phyloP scores from a whole-genome alignment of 2,888 invertebrate genomes.

The Campoplex nolae region DNA sequence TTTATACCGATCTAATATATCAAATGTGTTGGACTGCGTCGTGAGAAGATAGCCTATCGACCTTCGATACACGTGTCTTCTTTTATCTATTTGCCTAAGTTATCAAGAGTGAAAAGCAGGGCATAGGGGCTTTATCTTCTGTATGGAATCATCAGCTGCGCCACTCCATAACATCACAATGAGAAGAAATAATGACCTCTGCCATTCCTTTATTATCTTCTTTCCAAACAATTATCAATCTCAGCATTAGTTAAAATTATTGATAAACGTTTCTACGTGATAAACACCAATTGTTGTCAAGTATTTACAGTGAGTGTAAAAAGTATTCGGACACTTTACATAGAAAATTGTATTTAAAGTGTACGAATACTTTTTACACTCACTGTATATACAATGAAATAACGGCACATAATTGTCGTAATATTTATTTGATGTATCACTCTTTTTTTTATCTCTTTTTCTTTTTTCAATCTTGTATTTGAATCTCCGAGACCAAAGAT shows the following conservation, averaged over 20 bases:
- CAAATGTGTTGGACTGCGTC: background rate
- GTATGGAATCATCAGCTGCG: background rate
- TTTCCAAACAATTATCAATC: background rate
- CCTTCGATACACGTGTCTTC: background rate
- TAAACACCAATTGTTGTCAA: background rate
- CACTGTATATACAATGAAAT: background rate
- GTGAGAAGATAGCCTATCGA: constrained; percentile 5
- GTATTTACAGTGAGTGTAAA: no score
- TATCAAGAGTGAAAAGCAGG: background rate
- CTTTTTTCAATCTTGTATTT: no score
- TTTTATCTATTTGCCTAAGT: background rate
- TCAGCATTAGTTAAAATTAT: background rate
- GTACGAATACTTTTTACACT: no score
- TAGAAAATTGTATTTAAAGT: no score
- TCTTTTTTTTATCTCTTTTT: background rate
- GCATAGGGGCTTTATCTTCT: background rate
- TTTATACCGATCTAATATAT: background rate
- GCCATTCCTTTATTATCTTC: background rate
- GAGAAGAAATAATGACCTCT: background rate
- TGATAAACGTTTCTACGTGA: background rate
- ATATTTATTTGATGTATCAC: background rate
- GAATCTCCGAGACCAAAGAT: no score
- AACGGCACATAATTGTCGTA: background rate
- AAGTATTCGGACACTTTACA: no score
- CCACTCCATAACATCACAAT: no score